A percentile compares a stretch with the other conserved stretches of the same genome.
These are phyloP conservation scores for Pseudococcus longispinus DNA, from an alignment of 2,888 invertebrate species.

Conservation along the genomic window DNA sequence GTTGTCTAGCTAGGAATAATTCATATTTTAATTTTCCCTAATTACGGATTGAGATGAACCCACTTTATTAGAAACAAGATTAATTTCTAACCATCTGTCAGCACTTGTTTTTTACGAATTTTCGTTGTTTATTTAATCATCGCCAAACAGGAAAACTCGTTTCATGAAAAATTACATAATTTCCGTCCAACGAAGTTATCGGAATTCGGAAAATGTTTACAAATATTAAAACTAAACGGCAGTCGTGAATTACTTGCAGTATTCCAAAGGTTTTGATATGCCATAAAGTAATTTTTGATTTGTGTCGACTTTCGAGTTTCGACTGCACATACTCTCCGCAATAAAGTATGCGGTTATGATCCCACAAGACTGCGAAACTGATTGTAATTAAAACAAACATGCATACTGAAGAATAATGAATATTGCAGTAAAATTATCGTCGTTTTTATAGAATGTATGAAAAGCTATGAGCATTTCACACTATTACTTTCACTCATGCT, in stretches of 20 bases:
- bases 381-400: background rate
- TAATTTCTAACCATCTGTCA: background rate
- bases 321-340: background rate
- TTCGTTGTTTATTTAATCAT: background rate
- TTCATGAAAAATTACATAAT: background rate
- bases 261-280: background rate
- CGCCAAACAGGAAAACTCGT: background rate
- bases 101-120: background rate
- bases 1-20: too few species aligned
- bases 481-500: background rate
- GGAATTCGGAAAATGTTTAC: background rate
- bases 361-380: background rate
- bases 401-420: background rate
- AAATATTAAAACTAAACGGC: background rate
- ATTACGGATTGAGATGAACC: too few species aligned
- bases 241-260: background rate
- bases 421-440: background rate
- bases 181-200: background rate
- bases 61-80: background rate
- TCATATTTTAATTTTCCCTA: too few species aligned
- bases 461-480: background rate
- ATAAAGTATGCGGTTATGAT: background rate
- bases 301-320: background rate
- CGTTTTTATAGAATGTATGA: background rate
- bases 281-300: background rate